Evolutionary conservation across 2,113 vertebrate genomes (phyloP), one percentile per base, ranked within the genome.

Genomic region (Coptodon bakossiorum): DNA sequence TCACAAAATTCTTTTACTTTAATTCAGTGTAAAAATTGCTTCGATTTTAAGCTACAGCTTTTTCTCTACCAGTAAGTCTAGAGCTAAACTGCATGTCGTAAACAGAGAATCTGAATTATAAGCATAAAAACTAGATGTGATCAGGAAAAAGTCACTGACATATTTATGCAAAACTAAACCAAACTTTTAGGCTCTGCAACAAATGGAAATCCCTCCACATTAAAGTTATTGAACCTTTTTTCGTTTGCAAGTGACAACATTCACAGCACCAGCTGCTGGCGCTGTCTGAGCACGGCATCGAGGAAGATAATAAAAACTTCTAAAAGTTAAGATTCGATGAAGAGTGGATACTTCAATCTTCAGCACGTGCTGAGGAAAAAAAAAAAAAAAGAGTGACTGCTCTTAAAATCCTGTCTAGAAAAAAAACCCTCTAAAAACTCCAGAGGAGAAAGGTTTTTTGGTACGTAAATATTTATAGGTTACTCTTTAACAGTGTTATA

Each of bases 221-320:
- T 94, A 95, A 94, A 96, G 96, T 96, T 97, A 91, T 93, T 88
- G 73, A 95, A 95, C 57, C 90, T 93, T 93, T 95, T 97, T 89
- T 95, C 95, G 95, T 89, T 84, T 82, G 22, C 63, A 92, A 87
- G 50, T 91, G 84, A 91, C 85, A 92, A 94, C 93, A 50, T 91
- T 96, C 91, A 36, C 94, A 94, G 96, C 93, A 91, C 91, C 95
- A 82, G 91, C 93, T 95, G 95, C 89, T 93, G 87, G 95, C 91
- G 93, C 80, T 59, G 86, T 83, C 87, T 52, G 34, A 61, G 86
- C 38, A 57, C 57, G 52, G 43, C 81, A 12, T 2, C 27, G 13
- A 50, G 85, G 63, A 83, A 80, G 57, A 88, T 54, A 68, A 36
- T 81, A 34, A 86, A 93, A 95, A 92, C 79, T 96, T 94, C 90